Conservation (phyloP, 2,113 vertebrate species). For the Gymnorhina tibicen region DNA sequence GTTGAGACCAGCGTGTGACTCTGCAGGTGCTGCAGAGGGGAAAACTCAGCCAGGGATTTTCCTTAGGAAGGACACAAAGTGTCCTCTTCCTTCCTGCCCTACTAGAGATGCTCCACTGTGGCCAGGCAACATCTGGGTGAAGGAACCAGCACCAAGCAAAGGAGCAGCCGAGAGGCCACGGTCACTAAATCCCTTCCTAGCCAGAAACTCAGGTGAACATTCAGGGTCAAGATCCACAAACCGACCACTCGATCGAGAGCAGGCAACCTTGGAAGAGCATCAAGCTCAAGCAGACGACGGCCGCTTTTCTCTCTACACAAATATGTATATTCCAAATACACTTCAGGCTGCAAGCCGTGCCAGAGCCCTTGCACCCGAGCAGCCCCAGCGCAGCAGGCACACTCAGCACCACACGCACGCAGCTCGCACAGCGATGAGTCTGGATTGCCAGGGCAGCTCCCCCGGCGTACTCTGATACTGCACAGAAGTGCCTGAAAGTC, state of each 20-base stretch:
- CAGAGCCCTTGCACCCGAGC: not conserved
- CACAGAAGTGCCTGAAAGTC: not conserved
- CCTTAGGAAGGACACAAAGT: not conserved
- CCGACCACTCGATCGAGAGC: accelerated
- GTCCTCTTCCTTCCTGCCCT: not conserved
- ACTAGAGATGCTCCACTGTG: accelerated
- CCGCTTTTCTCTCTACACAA: not conserved
- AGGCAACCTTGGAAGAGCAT: not conserved
- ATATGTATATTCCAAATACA: not conserved
- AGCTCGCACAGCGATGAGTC: accelerated
- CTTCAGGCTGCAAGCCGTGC: not conserved
- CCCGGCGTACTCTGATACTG: not conserved
- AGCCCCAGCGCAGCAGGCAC: not conserved
- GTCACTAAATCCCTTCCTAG: not conserved
- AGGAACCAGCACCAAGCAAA: not conserved
- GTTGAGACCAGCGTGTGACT: not conserved
- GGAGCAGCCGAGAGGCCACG: not conserved
- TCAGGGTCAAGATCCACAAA: not conserved
- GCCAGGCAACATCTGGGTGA: accelerated
- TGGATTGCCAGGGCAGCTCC: not conserved
- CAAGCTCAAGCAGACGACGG: not conserved
- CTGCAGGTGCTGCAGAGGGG: not conserved
- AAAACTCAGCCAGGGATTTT: not conserved
- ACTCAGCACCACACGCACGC: not conserved
- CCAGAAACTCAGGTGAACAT: not conserved